Percentiles rank a stretch among this genome's conserved stretches.
Conservation (phyloP, 2,797 vertebrate species). For the Anguilla anguilla region DNA sequence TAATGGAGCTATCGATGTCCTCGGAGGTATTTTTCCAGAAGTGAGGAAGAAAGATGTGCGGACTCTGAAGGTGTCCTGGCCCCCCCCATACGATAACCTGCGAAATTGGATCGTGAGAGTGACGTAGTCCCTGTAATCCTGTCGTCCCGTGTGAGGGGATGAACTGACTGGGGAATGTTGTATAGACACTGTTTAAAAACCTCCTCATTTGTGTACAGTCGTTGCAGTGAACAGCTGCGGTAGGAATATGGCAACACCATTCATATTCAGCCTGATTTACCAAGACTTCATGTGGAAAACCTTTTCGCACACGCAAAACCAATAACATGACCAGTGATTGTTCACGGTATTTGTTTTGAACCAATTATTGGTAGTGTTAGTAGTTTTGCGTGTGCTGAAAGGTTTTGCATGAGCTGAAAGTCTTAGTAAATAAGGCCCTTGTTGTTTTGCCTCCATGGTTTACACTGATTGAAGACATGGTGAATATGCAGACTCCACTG, state of each 20-base stretch:
- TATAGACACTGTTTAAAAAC: neutral
- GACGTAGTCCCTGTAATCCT: neutral
- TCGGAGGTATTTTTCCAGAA: slow-evolving; percentile 15
- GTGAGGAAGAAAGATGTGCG: neutral
- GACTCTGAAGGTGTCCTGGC: neutral
- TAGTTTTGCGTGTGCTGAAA: too few relatives aligned
- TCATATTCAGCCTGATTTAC: too few relatives aligned
- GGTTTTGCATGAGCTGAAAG: too few relatives aligned
- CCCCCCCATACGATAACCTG: neutral
- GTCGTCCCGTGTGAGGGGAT: neutral
- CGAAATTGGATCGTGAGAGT: neutral
- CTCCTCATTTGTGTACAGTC: neutral
- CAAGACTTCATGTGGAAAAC: too few relatives aligned
- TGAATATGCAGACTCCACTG: neutral
- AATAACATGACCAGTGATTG: too few relatives aligned
- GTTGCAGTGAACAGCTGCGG: neutral
- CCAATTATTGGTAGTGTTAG: too few relatives aligned
- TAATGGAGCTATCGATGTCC: slow-evolving; percentile 20
- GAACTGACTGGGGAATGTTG: neutral
- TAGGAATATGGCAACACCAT: too few relatives aligned
- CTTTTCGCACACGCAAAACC: too few relatives aligned
- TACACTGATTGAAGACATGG: neutral
- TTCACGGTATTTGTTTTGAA: too few relatives aligned
- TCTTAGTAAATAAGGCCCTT: neutral
- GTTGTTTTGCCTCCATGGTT: neutral